A percentile compares a stretch with the other conserved stretches of the same genome.
These are phyloP conservation scores for Lordiphosa fenestrarum DNA, from an alignment of 2,888 invertebrate species.

Conservation along the genomic window DNA sequence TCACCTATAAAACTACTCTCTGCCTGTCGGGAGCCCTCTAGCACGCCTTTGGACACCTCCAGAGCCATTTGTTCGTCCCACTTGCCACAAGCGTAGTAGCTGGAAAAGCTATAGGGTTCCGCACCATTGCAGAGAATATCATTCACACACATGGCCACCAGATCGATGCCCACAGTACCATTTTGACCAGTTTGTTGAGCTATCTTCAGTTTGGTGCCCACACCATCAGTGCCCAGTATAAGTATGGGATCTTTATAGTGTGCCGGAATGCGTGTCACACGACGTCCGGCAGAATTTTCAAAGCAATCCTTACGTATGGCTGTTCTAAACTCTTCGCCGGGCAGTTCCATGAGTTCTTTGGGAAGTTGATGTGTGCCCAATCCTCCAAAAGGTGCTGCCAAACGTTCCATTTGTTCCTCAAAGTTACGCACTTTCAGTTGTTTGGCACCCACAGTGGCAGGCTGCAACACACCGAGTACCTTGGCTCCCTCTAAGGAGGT, in stretches of 20 bases:
- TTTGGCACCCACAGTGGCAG: not conserved
- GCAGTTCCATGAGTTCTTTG: slow-evolving; percentile 38
- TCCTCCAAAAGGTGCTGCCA: slow-evolving; percentile 73
- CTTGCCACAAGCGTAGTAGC: slow-evolving; percentile 94
- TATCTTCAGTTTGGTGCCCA: slow-evolving; percentile 97
- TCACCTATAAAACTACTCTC: slow-evolving; percentile 92
- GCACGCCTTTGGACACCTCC: slow-evolving; percentile 82
- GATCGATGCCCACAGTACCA: slow-evolving; percentile 92
- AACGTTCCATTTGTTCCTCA: slow-evolving; percentile 83
- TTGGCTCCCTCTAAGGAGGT: slow-evolving; percentile 79
- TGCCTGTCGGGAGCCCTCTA: slow-evolving; percentile 91
- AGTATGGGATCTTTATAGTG: slow-evolving; percentile 88
- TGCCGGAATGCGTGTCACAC: slow-evolving; percentile 77
- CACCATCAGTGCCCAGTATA: slow-evolving; percentile 98
- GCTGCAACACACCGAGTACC: slow-evolving; percentile 81
- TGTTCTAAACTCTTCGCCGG: not conserved
- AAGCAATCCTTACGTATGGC: slow-evolving; percentile 62
- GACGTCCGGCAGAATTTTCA: slow-evolving; percentile 65
- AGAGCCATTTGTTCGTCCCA: slow-evolving; percentile 87
- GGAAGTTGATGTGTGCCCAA: slow-evolving; percentile 29
- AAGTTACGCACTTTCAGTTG: slow-evolving; percentile 85
- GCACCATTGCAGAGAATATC: slow-evolving; percentile 98
- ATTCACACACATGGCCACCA: slow-evolving; percentile 99
- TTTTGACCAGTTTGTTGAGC: slow-evolving; percentile 90
- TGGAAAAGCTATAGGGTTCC: slow-evolving; percentile 96